Evolutionary conservation across 2,113 vertebrate genomes (phyloP), one percentile per base, ranked within the genome.

Genomic region (Chamaetylas fuelleborni): DNA sequence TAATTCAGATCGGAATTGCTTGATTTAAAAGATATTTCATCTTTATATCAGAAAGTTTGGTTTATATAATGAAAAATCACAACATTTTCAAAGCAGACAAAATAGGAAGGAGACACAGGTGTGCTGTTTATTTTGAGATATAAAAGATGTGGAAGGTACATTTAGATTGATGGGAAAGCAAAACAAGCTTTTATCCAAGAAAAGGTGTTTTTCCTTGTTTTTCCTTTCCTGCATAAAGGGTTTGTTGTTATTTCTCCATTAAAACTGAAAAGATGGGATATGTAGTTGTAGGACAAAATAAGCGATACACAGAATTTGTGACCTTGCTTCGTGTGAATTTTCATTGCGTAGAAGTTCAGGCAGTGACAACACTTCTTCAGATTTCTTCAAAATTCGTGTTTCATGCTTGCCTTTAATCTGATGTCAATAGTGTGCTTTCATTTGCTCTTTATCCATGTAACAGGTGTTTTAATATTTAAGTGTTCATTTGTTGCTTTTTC

Each of bases 1-100:
- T 84, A 92, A 94, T 76, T 88, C 23, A 31, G 66, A 92, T 95
- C 86, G 69, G 4, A 53, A 65, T 86, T 43, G 64, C 34, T 70
- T 76, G 36, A 79, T 80, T 92, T 86, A 62, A 95, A 90, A 82
- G 86, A 64, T 86, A 38, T 29, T 88, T 97, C n/a, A 86, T 94
- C 83, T 94, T 95, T 28, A 8, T 80, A 65, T 73, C 50, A 92
- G 58, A 73, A 91, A 61, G 25, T 76, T 88, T 19, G 15, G 43
- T 81, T 85, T 87, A 56, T 79, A 38, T 72, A 71, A 81, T 89
- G 86, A 88, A 91, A 92, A 93, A 66, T 76, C 66, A 56, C 77
- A 73, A 42, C 23, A 14, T 81, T 81, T 93, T 81, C 73, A 78
- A 78, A 85, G 92, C 76, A 80, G 84, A 20, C 15, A 56, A 76